These are phyloP conservation scores for Hypsibius dujardini DNA, from an alignment of 1,140 invertebrate species.

Conservation along the genomic window DNA sequence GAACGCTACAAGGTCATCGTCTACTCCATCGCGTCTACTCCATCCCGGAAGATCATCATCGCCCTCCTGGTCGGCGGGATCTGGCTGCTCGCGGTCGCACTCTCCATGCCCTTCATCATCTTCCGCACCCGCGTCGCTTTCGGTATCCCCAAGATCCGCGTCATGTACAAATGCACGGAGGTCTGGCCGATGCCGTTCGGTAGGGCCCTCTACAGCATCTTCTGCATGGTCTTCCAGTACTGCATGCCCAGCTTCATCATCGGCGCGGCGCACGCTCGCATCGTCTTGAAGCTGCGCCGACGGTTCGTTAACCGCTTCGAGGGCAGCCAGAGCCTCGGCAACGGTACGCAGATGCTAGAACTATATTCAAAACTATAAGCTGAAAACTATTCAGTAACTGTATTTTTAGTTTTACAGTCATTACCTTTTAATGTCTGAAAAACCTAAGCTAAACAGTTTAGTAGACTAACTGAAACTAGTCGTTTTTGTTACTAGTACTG, in stretches of 20 bases:
- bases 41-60: constrained; percentile 49
- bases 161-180: constrained; percentile 47
- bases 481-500: no score
- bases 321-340: constrained; percentile 19
- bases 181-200: constrained; percentile 54
- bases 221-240: constrained; percentile 64
- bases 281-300: constrained; percentile 40
- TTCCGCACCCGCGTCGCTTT: constrained; percentile 40
- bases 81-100: constrained; percentile 54
- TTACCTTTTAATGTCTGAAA: no score
- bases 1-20: constrained; percentile 63
- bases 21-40: constrained; percentile 55
- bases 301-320: constrained; percentile 29
- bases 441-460: no score
- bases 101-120: constrained; percentile 58
- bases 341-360: no score
- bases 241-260: constrained; percentile 62
- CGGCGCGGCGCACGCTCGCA: constrained; percentile 42
- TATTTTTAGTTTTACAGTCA: no score
- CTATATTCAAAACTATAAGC: no score
- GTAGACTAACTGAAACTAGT: no score
- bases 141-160: constrained; percentile 23
- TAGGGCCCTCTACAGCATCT: constrained; percentile 58
- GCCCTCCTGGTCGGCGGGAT: constrained; percentile 51
- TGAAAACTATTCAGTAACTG: no score